Percentiles rank a stretch among this genome's conserved stretches.
Conservation (phyloP, 1,140 invertebrate genomes). For the Drosophila watanabei region DNA sequence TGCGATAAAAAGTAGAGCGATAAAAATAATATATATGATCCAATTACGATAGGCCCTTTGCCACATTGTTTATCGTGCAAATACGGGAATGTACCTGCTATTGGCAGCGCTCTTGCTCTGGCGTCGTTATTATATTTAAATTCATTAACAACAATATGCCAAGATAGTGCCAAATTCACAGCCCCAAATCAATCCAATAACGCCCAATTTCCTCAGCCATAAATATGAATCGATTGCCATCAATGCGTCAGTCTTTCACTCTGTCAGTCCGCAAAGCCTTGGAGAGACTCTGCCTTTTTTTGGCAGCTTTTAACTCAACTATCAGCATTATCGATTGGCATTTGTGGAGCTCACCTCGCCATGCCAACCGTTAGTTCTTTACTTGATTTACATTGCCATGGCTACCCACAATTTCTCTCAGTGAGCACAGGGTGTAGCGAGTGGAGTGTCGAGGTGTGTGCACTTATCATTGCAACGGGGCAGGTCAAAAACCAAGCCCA, state of each 20-base stretch:
- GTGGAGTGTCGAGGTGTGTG: constrained; percentile 51
- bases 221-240: constrained; percentile 43
- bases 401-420: constrained; percentile 35
- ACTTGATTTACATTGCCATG: constrained; percentile 37
- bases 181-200: constrained; percentile 41
- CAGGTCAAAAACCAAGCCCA: constrained; percentile 56
- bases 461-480: constrained; percentile 60
- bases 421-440: constrained; percentile 9
- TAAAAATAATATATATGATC: constrained; percentile 42
- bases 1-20: constrained; percentile 39
- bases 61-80: constrained; percentile 16
- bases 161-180: constrained; percentile 35
- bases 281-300: neutral
- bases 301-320: constrained; percentile 11
- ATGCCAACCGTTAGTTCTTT: constrained; percentile 27
- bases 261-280: neutral
- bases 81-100: neutral
- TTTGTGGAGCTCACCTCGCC: constrained; percentile 18
- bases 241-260: neutral
- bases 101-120: neutral
- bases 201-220: constrained; percentile 39
- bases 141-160: constrained; percentile 39
- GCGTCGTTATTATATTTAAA: constrained; percentile 26
- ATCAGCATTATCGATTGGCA: constrained; percentile 23
- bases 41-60: constrained; percentile 26